Base-by-base conservation (phyloP, 2,113 vertebrate species). In the Origma solitaria region DNA sequence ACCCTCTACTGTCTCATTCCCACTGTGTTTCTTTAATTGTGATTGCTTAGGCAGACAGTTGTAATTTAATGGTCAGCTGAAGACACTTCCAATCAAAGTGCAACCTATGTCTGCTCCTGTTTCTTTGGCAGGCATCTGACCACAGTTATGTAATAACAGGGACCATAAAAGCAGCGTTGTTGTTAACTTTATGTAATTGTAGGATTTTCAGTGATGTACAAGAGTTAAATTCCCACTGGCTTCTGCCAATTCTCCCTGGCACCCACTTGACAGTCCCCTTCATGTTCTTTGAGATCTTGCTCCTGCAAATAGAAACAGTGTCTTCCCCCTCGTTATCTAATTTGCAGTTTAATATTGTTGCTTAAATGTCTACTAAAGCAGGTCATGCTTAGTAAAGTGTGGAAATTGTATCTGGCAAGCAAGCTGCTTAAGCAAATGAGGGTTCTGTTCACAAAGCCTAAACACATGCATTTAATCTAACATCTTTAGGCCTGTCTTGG, bases 381-480 rank as follows among this genome's bases (percentile, higher is more conserved):
- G 92, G 94, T 95, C 95, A 86, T 93, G 90, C 85, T 92, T 92
- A 96, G 92, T 85, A 81, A 96, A 96, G 91, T 94, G 92, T 95
- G 86, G 82, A 96, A 95, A 92, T 90, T 92, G 38, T 82, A 87
- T 92, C 88, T 96, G 92, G 92, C 96, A 95, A 90, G 77, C 87
- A 95, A 94, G 84, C 90, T 95, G 89, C 93, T 95, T 73, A 90
- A 94, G 90, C 82, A 96, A 97, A 96, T 76, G 69, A 91, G 78
- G 56, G 65, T 76, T 92, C 86, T 95, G 91, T 82, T 91, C 73
- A 69, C 35, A 76, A 76, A 86, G 72, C 66, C 79, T 75, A 65
- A 92, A 71, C 65, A 65, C 77, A 87, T 72, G 61, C 69, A n/a
- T 82, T 82, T 88, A 65, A 61, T 92, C 66, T 65, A 37, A 57